phyloP scores from a whole-genome alignment of 1,140 invertebrate genomes.

The Elysia chlorotica region DNA sequence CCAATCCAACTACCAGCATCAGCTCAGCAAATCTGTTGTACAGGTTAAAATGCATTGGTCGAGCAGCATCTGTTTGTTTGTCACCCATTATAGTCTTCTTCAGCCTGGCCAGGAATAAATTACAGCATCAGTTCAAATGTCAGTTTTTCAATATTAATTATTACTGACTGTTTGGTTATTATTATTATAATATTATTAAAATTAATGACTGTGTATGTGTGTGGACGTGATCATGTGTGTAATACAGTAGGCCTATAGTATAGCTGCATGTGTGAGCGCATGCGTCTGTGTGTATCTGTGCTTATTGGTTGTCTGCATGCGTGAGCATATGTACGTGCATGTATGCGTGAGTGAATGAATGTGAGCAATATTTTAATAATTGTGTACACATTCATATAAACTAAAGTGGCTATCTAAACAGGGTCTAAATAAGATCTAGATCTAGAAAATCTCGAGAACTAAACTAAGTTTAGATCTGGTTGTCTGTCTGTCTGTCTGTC shows the following conservation, averaged over 20 bases:
- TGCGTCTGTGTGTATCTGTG: too few relatives aligned
- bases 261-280: too few relatives aligned
- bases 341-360: not conserved
- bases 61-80: not conserved
- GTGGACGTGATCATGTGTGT: too few relatives aligned
- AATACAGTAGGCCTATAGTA: too few relatives aligned
- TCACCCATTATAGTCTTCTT: not conserved
- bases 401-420: not conserved
- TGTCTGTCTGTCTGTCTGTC: not conserved
- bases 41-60: slow-evolving; percentile 12
- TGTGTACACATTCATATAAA: not conserved
- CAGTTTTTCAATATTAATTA: not conserved
- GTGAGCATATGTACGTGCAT: not conserved
- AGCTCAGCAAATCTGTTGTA: slow-evolving; percentile 44
- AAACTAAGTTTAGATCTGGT: too few relatives aligned
- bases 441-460: too few relatives aligned
- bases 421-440: not conserved
- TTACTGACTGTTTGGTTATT: not conserved
- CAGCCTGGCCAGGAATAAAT: not conserved
- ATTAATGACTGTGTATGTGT: too few relatives aligned
- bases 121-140: not conserved
- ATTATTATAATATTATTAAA: too few relatives aligned
- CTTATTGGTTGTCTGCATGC: not conserved
- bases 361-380: not conserved
- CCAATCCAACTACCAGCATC: slow-evolving; percentile 44